These are phyloP conservation scores for Zosterops lateralis DNA, from an alignment of 2,113 vertebrate genomes.

Conservation along the genomic window DNA sequence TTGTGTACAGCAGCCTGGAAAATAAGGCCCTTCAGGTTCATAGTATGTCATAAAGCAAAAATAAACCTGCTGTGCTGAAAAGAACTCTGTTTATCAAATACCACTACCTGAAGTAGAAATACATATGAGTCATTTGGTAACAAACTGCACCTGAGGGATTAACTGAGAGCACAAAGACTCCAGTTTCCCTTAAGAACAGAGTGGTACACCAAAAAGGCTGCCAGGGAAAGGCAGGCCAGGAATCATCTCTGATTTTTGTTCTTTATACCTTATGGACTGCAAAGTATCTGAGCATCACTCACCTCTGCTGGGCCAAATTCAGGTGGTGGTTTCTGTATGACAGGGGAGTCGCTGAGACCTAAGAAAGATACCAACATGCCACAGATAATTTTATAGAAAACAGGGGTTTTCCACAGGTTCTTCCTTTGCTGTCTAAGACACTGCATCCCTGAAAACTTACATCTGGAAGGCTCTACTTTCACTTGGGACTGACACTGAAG, in stretches of 20 bases:
- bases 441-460: background rate
- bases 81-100: background rate
- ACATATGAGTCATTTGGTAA: background rate
- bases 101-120: background rate
- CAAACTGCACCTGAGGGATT: background rate
- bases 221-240: background rate
- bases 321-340: background rate
- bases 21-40: background rate
- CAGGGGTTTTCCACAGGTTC: background rate
- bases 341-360: slow-evolving; percentile 28
- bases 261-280: background rate
- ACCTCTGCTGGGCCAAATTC: slow-evolving; percentile 15
- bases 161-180: background rate
- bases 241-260: background rate
- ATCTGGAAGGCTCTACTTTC: background rate
- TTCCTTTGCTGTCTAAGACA: background rate
- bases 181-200: background rate
- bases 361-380: background rate
- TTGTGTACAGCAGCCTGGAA: slow-evolving; percentile 48
- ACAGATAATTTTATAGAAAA: background rate
- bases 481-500: background rate
- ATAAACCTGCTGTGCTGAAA: background rate
- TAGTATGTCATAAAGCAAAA: background rate
- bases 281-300: background rate
- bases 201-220: background rate